Evolutionary conservation across 2,797 vertebrate genomes (phyloP).

Genomic region (Enteromius unitaeniatus): DNA sequence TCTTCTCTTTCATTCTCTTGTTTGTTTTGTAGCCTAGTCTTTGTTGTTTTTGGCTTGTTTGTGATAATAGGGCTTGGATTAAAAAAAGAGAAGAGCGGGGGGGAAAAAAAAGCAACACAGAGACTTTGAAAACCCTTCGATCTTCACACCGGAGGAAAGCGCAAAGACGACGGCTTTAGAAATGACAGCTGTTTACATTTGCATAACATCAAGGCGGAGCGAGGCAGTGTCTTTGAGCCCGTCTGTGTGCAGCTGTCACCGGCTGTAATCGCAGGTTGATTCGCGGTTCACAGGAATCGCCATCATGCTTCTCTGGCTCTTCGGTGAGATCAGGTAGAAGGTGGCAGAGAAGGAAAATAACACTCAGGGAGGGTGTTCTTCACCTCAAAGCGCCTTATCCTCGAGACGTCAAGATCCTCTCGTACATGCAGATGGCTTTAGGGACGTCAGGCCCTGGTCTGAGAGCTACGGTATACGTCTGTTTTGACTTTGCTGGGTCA

Average conservation of each 20-base stretch:
- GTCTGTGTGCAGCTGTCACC: conserved; percentile 68
- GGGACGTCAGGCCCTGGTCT: conserved; percentile 44
- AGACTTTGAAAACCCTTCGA: conserved; percentile 64
- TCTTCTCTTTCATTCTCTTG: conserved; percentile 41
- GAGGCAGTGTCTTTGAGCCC: conserved; percentile 64
- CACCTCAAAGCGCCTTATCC: conserved; percentile 37
- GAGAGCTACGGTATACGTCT: conserved; percentile 30
- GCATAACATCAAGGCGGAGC: conserved; percentile 72
- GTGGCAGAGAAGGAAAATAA: conserved; percentile 32
- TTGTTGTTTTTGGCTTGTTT: conserved; percentile 59
- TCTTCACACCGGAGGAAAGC: conserved; percentile 62
- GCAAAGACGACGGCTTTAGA: conserved; percentile 63
- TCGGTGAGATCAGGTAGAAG: conserved; percentile 24
- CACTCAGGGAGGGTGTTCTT: conserved; percentile 46
- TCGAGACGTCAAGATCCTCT: not conserved
- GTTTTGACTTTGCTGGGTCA: conserved; percentile 43
- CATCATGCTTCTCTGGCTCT: conserved; percentile 53
- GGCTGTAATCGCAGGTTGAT: conserved; percentile 70
- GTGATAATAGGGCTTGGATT: conserved; percentile 60
- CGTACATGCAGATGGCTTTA: conserved; percentile 41
- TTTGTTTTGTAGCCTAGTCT: conserved; percentile 46
- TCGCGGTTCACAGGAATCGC: conserved; percentile 63
- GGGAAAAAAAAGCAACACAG: conserved; percentile 34
- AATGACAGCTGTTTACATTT: conserved; percentile 75
- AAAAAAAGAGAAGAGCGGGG: conserved; percentile 40